These are phyloP conservation scores for Poeciliopsis prolifica DNA, from an alignment of 2,113 vertebrate genomes.

Conservation along the genomic window DNA sequence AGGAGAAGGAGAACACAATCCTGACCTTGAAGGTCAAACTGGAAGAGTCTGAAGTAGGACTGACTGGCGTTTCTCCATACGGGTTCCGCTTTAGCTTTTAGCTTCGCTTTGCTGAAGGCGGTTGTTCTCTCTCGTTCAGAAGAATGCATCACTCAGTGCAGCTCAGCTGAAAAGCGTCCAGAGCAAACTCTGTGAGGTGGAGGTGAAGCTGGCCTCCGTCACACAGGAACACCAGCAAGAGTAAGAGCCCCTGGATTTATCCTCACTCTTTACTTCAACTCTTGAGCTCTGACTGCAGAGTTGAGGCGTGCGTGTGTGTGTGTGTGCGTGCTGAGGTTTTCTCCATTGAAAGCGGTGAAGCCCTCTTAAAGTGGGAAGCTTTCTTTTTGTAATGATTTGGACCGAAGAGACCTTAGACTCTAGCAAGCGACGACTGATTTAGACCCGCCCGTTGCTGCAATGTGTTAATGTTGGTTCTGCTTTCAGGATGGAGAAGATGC, in stretches of 20 bases:
- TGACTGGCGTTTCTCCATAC: no score
- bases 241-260: constrained; percentile 73
- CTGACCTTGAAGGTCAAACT: constrained; percentile 59
- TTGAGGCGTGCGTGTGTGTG: no score
- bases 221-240: constrained; percentile 78
- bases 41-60: constrained; percentile 61
- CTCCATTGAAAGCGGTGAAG: no score
- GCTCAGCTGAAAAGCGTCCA: constrained; percentile 84
- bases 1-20: constrained; percentile 76
- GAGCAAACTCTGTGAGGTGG: constrained; percentile 80
- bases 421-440: no score
- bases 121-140: constrained; percentile 46
- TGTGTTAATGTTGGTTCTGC: neutral
- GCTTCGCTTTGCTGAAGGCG: neutral
- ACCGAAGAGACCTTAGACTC: no score
- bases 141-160: constrained; percentile 74
- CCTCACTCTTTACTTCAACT: neutral
- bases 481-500: constrained; percentile 72
- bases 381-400: no score
- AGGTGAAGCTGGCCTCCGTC: constrained; percentile 82
- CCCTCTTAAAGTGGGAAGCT: no score
- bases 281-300: no score
- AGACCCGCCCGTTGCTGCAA: no score
- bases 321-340: no score
- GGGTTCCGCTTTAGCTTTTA: neutral